phyloP scores from a whole-genome alignment of 2,888 invertebrate genomes.

The Drosophila cognata region DNA sequence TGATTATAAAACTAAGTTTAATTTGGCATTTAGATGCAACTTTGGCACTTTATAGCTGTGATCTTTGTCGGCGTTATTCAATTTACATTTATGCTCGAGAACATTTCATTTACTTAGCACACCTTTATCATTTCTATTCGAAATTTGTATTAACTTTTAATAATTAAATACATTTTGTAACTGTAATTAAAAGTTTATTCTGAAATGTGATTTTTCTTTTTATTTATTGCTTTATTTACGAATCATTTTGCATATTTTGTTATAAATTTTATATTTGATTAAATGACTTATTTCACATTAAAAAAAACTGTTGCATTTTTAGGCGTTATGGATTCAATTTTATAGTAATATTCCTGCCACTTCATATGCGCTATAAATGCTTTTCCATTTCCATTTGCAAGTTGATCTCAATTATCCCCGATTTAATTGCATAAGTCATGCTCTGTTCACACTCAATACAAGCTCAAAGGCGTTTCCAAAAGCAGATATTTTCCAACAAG shows the following conservation, averaged over 20 bases:
- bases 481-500: conserved; percentile 21
- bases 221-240: neutral
- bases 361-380: neutral
- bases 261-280: neutral
- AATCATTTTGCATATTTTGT: neutral
- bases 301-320: conserved; percentile 14
- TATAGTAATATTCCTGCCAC: neutral
- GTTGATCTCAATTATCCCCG: neutral
- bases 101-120: neutral
- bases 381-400: neutral
- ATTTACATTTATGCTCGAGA: conserved; percentile 18
- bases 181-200: neutral
- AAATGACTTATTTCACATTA: neutral
- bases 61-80: conserved; percentile 1
- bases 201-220: neutral
- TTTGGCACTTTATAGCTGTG: conserved; percentile 68
- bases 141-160: neutral
- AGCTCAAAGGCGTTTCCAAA: conserved; percentile 17
- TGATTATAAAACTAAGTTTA: conserved; percentile 67
- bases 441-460: conserved; percentile 44
- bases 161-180: neutral
- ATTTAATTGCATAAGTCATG: conserved; percentile 44
- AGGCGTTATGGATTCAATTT: neutral
- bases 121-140: neutral
- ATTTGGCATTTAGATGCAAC: conserved; percentile 71